Base-by-base conservation (phyloP, 1,140 invertebrate species). In the Periplaneta americana region DNA sequence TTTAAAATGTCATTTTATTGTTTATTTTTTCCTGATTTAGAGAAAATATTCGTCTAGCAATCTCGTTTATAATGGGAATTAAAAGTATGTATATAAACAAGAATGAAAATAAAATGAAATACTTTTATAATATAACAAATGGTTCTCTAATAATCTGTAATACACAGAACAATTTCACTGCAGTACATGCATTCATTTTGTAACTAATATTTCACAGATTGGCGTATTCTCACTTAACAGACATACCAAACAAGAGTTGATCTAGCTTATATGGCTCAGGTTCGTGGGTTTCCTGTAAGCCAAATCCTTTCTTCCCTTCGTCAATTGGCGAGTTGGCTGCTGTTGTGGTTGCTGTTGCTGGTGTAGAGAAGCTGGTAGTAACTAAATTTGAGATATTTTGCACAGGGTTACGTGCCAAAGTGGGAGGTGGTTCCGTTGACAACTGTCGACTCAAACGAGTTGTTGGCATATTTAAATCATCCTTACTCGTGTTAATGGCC, bases 271-370 rank as follows among this genome's bases (percentile, higher is more conserved):
- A 88, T 0, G 86, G 84, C 84, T 88, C 88, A 79, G 78, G 32
- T 77, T 84, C 82, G 36, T 82, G 80, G 28, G 78, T 33, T 13
- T 81, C 74, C 35, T 77, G 76, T 22, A 34, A 13, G 17, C 33
- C 33, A 77, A 77, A 36, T 13, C 15, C 34, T n/a, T 35, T n/a
- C 35, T 87, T 88, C 80, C 88, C 89, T 74, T 89, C 88, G 18
- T 89, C 88, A 0, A 86, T 88, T 4, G 88, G 88, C 10, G 88
- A 89, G 83, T 88, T 89, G 0, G 87, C 85, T 18, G 87, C 87
- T 0, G 88, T 88, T 74, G 88, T 88, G 2, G 84, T 85, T 17
- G 33, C 77, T 31, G 77, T 35, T 31, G 77, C 32, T 34, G 77
- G 77, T 36, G 77, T 28, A n/a, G n/a, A n/a, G n/a, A n/a, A n/a